phyloP scores from a whole-genome alignment of 1,140 invertebrate genomes.

The Formica selysi region DNA sequence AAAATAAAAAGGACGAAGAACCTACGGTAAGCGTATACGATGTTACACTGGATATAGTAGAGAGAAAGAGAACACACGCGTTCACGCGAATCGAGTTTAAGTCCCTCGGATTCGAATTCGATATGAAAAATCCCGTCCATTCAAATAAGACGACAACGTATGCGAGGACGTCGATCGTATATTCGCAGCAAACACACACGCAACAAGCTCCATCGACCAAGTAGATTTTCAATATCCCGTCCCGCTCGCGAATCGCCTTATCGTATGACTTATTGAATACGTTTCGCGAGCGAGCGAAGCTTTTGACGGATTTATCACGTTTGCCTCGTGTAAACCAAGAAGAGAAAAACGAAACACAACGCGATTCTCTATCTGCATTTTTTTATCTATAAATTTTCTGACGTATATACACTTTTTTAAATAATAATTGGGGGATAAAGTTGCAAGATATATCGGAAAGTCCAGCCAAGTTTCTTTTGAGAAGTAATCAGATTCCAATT shows the following conservation, averaged over 20 bases:
- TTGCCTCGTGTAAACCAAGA: not conserved
- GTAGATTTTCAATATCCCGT: constrained; percentile 69
- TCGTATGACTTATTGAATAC: constrained; percentile 54
- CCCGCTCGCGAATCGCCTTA: constrained; percentile 50
- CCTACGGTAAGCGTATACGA: not conserved
- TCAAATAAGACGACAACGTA: constrained; percentile 54
- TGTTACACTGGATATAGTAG: not conserved
- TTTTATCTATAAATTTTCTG: not conserved
- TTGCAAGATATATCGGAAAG: not conserved
- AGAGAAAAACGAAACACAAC: not conserved
- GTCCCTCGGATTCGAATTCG: constrained; percentile 61
- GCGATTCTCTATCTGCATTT: not conserved
- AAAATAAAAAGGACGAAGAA: constrained; percentile 11
- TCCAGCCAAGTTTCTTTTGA: not conserved
- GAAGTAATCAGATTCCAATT: not conserved
- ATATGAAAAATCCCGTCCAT: constrained; percentile 71
- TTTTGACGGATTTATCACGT: constrained; percentile 11
- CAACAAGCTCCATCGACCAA: constrained; percentile 22
- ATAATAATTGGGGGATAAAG: not conserved
- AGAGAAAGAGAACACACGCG: not conserved
- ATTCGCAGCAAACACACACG: not conserved
- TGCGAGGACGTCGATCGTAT: not conserved
- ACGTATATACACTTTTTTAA: too few relatives aligned
- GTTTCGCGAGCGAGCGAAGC: constrained; percentile 22
- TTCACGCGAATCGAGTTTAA: constrained; percentile 51